Percentiles rank a stretch among this genome's conserved stretches.
Evolutionary conservation across 2,113 vertebrate genomes (phyloP).

Genomic region (Carettochelys insculpta): DNA sequence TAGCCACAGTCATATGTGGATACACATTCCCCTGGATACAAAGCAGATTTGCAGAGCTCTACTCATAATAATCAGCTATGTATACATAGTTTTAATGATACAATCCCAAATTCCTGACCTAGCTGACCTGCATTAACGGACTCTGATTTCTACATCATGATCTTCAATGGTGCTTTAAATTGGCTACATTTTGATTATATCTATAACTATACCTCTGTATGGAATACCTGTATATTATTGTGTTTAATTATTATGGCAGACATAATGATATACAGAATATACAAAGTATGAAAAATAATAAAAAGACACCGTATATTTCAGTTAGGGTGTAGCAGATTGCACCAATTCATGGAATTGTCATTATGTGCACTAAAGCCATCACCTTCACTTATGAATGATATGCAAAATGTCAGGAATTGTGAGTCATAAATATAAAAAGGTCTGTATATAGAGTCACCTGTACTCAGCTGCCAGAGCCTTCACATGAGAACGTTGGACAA

Average conservation of each 20-base stretch:
- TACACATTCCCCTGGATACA: too few relatives aligned
- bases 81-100: neutral
- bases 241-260: slow-evolving; percentile 48
- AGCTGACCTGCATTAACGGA: neutral
- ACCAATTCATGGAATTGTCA: slow-evolving; percentile 49
- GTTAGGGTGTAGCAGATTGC: slow-evolving; percentile 51
- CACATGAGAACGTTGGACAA: slow-evolving; percentile 50
- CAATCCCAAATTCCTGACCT: neutral
- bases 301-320: slow-evolving; percentile 60
- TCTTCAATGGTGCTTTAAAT: neutral
- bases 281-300: slow-evolving; percentile 59
- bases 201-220: neutral
- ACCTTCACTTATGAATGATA: slow-evolving; percentile 58
- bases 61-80: neutral
- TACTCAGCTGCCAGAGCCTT: slow-evolving; percentile 63
- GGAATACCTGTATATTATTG: too few relatives aligned
- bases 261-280: neutral
- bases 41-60: too few relatives aligned
- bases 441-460: slow-evolving; percentile 65
- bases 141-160: neutral
- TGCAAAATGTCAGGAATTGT: slow-evolving; percentile 11
- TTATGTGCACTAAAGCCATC: slow-evolving; percentile 60
- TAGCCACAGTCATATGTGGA: too few relatives aligned
- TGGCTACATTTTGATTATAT: slow-evolving; percentile 33
- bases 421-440: slow-evolving; percentile 61